A percentile compares a stretch with the other conserved stretches of the same genome.
phyloP scores from a whole-genome alignment of 2,113 vertebrate genomes.

The Spheniscus mendiculus region DNA sequence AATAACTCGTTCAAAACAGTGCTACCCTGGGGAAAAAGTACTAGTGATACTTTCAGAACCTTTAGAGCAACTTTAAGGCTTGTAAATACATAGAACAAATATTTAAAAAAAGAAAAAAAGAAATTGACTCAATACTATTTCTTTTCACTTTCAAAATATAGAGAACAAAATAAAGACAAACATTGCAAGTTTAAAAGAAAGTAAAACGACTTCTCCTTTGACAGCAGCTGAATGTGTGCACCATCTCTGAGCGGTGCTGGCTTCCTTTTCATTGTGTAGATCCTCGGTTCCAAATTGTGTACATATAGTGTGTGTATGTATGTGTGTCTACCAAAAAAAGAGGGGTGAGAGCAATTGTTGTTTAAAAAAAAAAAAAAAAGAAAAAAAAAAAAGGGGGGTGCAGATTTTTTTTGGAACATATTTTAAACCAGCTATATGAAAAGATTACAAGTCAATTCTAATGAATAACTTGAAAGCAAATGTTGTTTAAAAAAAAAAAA shows the following conservation, averaged over 20 bases:
- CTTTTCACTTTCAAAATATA: constrained; percentile 86
- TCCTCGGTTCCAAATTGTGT: background rate
- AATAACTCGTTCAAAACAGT: constrained; percentile 77
- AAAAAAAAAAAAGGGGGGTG: background rate
- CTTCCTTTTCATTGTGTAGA: background rate
- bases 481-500: background rate
- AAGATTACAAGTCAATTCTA: too few species aligned
- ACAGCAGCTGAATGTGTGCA: constrained; percentile 51
- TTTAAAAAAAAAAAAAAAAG: background rate
- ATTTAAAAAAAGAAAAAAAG: constrained; percentile 84
- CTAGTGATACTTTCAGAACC: constrained; percentile 89
- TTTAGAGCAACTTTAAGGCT: constrained; percentile 93
- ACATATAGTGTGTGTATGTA: background rate
- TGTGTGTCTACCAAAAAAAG: background rate
- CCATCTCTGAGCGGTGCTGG: background rate
- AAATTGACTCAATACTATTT: constrained; percentile 83
- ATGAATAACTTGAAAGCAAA: too few species aligned
- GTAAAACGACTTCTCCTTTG: constrained; percentile 77
- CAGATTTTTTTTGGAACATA: too few species aligned
- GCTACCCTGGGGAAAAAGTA: constrained; percentile 75
- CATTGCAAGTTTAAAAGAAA: constrained; percentile 83
- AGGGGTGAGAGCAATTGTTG: constrained; percentile 22
- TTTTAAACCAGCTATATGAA: too few species aligned
- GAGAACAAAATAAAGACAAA: constrained; percentile 85
- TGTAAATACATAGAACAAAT: constrained; percentile 98